Evolutionary conservation across 1,140 invertebrate genomes (phyloP).

Genomic region (Neodiprion fabricii): DNA sequence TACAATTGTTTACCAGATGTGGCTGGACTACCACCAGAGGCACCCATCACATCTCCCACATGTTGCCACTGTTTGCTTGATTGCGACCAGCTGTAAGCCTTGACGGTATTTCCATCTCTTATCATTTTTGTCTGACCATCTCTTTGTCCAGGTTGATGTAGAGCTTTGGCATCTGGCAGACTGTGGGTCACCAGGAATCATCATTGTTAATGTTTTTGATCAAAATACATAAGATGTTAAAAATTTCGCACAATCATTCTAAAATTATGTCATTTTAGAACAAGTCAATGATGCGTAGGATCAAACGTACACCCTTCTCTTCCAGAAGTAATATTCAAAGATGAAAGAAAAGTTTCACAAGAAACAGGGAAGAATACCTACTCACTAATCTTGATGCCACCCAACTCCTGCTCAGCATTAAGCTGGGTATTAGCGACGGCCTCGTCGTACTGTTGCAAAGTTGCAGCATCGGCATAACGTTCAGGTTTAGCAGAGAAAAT

Average conservation of each 20-base stretch:
- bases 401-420: conserved; percentile 71
- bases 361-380: conserved; percentile 52
- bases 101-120: conserved; percentile 73
- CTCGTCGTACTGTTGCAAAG: conserved; percentile 74
- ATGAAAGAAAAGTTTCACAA: not conserved
- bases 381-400: conserved; percentile 84
- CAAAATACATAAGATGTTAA: not conserved
- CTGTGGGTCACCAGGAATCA: conserved; percentile 40
- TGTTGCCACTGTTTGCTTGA: conserved; percentile 79
- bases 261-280: not conserved
- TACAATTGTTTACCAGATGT: conserved; percentile 76
- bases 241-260: conserved; percentile 13
- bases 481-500: conserved; percentile 79
- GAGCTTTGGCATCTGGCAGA: conserved; percentile 78
- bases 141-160: conserved; percentile 78
- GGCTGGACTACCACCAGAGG: conserved; percentile 69
- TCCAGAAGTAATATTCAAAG: conserved; percentile 1
- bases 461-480: conserved; percentile 70
- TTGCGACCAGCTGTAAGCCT: conserved; percentile 82
- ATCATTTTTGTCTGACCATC: conserved; percentile 91
- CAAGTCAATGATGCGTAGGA: not conserved
- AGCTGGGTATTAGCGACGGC: conserved; percentile 70
- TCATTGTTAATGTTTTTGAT: conserved; percentile 19
- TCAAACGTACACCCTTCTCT: not conserved
- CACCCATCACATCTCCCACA: conserved; percentile 89